Evolutionary conservation across 2,888 invertebrate genomes (phyloP).

Genomic region (Torymus aiolomorphi): DNA sequence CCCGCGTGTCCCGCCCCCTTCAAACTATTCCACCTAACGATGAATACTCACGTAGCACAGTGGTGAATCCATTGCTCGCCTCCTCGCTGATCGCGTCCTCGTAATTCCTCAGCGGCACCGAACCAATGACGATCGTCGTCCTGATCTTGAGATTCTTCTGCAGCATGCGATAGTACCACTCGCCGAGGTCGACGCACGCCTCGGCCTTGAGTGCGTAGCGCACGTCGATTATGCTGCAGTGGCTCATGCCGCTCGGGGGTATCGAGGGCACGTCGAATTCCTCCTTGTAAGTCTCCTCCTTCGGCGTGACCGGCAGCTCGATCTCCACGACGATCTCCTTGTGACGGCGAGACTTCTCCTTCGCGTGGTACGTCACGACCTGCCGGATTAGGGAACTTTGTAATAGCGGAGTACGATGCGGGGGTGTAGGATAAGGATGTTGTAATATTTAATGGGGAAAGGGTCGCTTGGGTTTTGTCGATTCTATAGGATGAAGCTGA

Average conservation of each 20-base stretch:
- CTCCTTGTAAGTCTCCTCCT: conserved; percentile 61
- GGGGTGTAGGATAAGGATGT: not conserved
- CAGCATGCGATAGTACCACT: conserved; percentile 71
- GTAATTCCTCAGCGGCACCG: conserved; percentile 68
- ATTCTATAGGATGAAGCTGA: too few species aligned
- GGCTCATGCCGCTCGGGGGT: conserved; percentile 71
- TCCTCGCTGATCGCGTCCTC: conserved; percentile 56
- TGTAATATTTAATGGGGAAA: too few species aligned
- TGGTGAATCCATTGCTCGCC: too few species aligned
- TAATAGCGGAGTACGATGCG: too few species aligned
- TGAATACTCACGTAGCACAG: too few species aligned
- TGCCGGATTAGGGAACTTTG: conserved; percentile 28
- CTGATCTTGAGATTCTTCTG: conserved; percentile 70
- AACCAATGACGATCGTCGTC: conserved; percentile 66
- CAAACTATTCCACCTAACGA: too few species aligned
- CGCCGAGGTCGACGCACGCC: conserved; percentile 67
- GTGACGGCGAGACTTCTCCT: conserved; percentile 68
- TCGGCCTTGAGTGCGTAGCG: conserved; percentile 72
- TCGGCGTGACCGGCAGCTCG: conserved; percentile 64
- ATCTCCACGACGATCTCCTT: conserved; percentile 70
- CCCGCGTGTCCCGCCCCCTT: too few species aligned
- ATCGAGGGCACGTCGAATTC: conserved; percentile 70
- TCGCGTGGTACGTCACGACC: conserved; percentile 68
- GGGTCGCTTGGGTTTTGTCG: too few species aligned
- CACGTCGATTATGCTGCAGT: conserved; percentile 72